Evolutionary conservation across 2,888 invertebrate species (phyloP).

Genomic region (Torymus auratus): DNA sequence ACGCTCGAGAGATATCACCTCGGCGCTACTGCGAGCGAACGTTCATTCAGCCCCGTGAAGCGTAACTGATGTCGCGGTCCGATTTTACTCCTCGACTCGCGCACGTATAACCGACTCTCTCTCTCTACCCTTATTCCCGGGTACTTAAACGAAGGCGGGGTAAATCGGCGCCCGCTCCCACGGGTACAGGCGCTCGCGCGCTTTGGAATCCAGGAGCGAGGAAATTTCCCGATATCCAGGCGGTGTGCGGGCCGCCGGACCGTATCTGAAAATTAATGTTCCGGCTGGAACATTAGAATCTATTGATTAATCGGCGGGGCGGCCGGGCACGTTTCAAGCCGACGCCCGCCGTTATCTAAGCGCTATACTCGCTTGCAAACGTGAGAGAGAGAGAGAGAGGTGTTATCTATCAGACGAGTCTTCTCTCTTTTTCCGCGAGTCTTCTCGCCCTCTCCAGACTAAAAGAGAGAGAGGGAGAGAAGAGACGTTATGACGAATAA

Average conservation of each 20-base stretch:
- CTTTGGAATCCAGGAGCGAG: neutral
- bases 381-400: too few species aligned
- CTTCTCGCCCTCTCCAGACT: too few species aligned
- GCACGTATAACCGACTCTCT: neutral
- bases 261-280: conserved; percentile 55
- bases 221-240: conserved; percentile 27
- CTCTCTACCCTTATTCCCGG: neutral
- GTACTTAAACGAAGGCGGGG: conserved; percentile 15
- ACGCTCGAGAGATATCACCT: neutral
- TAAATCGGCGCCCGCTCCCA: neutral
- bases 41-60: conserved; percentile 17
- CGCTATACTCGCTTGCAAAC: too few species aligned
- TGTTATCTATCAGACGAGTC: too few species aligned
- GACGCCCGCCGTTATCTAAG: neutral
- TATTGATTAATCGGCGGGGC: conserved; percentile 46
- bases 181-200: neutral
- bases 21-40: too few species aligned
- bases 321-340: conserved; percentile 25
- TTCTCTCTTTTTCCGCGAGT: too few species aligned
- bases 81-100: conserved; percentile 7
- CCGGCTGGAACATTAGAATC: conserved; percentile 49
- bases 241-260: conserved; percentile 1
- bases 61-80: conserved; percentile 38
- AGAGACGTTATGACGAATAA: too few species aligned
- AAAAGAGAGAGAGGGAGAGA: too few species aligned